Evolutionary conservation across 1,140 invertebrate species (phyloP).

Genomic region (Paramacrobiotus metropolitanus): DNA sequence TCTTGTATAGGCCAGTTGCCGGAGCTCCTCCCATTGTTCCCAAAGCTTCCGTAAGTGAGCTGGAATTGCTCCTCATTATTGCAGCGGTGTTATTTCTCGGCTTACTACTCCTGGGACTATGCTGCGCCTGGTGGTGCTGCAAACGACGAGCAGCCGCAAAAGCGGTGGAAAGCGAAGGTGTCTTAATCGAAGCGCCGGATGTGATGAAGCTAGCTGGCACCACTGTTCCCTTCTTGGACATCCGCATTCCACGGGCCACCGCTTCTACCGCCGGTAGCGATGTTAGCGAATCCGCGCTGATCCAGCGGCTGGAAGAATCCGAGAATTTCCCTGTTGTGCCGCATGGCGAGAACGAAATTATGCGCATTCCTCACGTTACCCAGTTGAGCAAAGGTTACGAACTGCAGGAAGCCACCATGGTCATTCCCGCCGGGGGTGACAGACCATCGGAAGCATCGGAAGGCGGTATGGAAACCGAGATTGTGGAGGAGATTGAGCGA

Average conservation of each 20-base stretch:
- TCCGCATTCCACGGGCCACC: background rate
- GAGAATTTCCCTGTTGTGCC: background rate
- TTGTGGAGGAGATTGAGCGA: background rate
- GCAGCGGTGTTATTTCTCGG: background rate
- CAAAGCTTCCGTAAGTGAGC: background rate
- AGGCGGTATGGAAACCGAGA: background rate
- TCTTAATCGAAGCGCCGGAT: background rate
- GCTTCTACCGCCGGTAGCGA: background rate
- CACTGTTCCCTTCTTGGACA: background rate
- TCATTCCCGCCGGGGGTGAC: background rate
- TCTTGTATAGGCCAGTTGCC: background rate
- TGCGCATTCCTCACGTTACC: background rate
- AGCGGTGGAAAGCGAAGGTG: background rate
- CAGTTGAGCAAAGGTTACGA: background rate
- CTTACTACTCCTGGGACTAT: background rate
- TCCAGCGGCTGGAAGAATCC: background rate
- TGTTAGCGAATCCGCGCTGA: background rate
- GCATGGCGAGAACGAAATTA: background rate
- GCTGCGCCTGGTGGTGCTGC: background rate
- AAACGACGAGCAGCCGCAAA: background rate
- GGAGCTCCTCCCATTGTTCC: background rate
- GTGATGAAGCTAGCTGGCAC: conserved; percentile 1
- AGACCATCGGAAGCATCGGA: background rate
- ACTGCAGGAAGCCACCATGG: background rate
- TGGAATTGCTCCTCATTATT: background rate